These are phyloP conservation scores for Drosophila arizonae DNA, from an alignment of 1,140 invertebrate genomes.

Conservation along the genomic window DNA sequence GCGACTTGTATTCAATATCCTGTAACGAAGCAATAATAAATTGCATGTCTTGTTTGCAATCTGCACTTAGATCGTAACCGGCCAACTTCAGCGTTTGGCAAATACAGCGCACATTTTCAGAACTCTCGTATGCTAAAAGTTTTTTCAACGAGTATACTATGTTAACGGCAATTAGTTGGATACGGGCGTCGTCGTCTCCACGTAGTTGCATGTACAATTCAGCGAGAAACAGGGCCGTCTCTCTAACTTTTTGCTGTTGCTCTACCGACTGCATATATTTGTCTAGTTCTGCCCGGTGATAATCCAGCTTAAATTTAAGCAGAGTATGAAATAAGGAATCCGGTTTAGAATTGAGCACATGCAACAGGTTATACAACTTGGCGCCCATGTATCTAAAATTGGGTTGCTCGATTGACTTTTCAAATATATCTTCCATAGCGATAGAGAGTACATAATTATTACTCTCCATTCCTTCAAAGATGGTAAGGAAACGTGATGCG, in stretches of 20 bases:
- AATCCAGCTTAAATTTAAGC: conserved; percentile 76
- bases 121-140: conserved; percentile 56
- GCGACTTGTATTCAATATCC: conserved; percentile 56
- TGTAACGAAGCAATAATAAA: conserved; percentile 65
- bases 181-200: conserved; percentile 74
- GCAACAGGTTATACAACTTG: conserved; percentile 78
- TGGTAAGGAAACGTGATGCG: conserved; percentile 76
- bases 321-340: conserved; percentile 75
- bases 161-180: conserved; percentile 74
- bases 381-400: conserved; percentile 82
- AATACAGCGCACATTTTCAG: conserved; percentile 84
- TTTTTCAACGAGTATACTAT: conserved; percentile 73
- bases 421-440: conserved; percentile 80
- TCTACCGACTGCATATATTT: conserved; percentile 68
- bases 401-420: conserved; percentile 79
- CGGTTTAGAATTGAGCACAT: conserved; percentile 75
- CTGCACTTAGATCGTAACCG: conserved; percentile 77
- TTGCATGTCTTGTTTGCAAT: conserved; percentile 72
- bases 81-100: conserved; percentile 84
- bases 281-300: conserved; percentile 71
- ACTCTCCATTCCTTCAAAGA: conserved; percentile 79
- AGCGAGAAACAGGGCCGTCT: conserved; percentile 75
- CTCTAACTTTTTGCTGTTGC: conserved; percentile 72
- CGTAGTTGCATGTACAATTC: conserved; percentile 80
- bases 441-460: conserved; percentile 78